Evolutionary conservation across 2,797 vertebrate genomes (phyloP).

Genomic region (Psittacula derbiana): DNA sequence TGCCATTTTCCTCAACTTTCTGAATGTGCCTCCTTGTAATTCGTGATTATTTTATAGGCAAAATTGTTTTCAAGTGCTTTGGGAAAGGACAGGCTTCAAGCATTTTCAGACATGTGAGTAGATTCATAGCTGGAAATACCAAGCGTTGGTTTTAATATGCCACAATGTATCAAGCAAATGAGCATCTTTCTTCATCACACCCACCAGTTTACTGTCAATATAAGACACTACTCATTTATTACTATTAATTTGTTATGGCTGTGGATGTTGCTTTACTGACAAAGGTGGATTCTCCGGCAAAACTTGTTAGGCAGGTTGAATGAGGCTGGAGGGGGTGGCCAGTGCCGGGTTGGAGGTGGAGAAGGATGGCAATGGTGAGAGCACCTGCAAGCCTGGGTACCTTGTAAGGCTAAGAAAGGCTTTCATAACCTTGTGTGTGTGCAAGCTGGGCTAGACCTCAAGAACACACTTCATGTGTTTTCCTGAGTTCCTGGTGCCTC

Average conservation of each 20-base stretch:
- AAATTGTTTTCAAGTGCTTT: neutral
- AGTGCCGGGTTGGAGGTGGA: neutral
- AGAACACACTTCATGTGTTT: neutral
- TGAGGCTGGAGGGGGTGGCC: neutral
- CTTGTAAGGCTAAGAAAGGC: neutral
- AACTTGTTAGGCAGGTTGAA: conserved; percentile 8
- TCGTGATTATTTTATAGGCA: neutral
- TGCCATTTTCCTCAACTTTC: neutral
- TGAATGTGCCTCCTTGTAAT: neutral
- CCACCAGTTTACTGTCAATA: conserved; percentile 14
- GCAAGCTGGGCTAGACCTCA: neutral
- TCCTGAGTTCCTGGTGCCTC: neutral
- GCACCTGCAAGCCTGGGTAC: neutral
- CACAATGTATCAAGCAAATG: neutral
- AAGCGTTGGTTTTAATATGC: conserved; percentile 12
- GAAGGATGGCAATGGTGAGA: neutral
- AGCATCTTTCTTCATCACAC: conserved; percentile 21
- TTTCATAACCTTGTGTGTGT: neutral
- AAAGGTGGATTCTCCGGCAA: conserved; percentile 19
- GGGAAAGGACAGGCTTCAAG: neutral
- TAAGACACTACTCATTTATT: conserved; percentile 15
- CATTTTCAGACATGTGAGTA: neutral
- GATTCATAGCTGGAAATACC: neutral
- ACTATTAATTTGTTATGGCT: conserved; percentile 10
- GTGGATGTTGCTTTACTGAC: neutral